A percentile compares a stretch with the other conserved stretches of the same genome.
phyloP scores from a whole-genome alignment of 2,113 vertebrate genomes.

The Mobula hypostoma region DNA sequence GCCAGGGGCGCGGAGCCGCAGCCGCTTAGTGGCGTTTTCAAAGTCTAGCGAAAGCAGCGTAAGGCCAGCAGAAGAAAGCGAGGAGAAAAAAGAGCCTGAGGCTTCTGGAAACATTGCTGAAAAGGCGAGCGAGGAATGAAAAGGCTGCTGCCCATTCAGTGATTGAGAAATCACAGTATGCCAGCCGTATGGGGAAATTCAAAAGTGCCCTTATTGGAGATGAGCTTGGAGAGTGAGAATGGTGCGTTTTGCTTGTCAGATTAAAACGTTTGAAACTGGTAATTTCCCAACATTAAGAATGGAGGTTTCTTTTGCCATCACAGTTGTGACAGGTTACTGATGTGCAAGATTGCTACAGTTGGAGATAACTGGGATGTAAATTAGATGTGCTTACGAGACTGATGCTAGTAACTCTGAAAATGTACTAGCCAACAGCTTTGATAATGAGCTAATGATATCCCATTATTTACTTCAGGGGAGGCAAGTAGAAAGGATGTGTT shows the following conservation, averaged over 20 bases:
- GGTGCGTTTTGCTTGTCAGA: neutral
- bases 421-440: neutral
- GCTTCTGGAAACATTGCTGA: slow-evolving; percentile 52
- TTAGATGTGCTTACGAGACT: neutral
- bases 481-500: neutral
- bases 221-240: slow-evolving; percentile 20
- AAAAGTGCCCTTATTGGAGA: slow-evolving; percentile 26
- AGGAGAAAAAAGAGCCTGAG: slow-evolving; percentile 72
- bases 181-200: neutral
- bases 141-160: neutral
- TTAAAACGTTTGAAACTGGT: slow-evolving; percentile 36
- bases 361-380: slow-evolving; percentile 20
- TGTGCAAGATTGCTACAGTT: neutral
- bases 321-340: neutral
- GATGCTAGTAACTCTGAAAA: slow-evolving; percentile 16
- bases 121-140: slow-evolving; percentile 32
- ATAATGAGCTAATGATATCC: neutral
- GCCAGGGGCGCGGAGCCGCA: slow-evolving; percentile 82
- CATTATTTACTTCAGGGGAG: slow-evolving; percentile 11
- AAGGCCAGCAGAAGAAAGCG: slow-evolving; percentile 53
- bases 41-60: slow-evolving; percentile 54
- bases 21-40: slow-evolving; percentile 48
- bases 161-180: neutral
- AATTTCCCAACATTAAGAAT: neutral
- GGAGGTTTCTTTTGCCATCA: slow-evolving; percentile 20